Conservation (phyloP, 1,140 invertebrate genomes). For the Pemphigus obesinymphae region DNA sequence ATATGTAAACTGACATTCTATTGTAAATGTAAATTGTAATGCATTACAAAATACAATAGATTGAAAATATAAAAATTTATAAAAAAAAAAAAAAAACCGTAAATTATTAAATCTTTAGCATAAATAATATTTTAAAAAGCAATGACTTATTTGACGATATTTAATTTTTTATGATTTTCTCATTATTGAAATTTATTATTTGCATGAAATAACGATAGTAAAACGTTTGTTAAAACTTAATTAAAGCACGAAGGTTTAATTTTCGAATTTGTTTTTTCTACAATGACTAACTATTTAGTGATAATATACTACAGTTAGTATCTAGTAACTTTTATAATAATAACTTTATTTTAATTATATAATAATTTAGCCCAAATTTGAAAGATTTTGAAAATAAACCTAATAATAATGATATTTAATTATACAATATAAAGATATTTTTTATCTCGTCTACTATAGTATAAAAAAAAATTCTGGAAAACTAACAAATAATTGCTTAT, state of each 20-base stretch:
- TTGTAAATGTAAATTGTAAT: not conserved
- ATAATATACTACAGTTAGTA: no score
- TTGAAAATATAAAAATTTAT: not conserved
- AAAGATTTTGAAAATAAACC: no score
- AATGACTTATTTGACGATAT: not conserved
- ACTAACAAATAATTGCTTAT: no score
- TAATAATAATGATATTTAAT: no score
- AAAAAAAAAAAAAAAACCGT: not conserved
- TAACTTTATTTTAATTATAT: no score
- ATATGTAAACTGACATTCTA: not conserved
- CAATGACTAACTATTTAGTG: no score
- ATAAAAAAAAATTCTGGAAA: no score
- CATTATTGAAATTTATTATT: not conserved
- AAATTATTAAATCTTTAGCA: not conserved
- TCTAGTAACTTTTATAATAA: no score
- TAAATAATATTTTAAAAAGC: not conserved
- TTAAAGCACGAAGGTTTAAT: no score
- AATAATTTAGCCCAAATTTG: no score
- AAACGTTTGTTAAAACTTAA: not conserved
- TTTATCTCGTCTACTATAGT: no score
- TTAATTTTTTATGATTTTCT: not conserved
- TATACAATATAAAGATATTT: no score
- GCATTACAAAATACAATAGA: slow-evolving; percentile 1
- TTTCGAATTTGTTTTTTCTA: not conserved
- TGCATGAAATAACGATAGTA: not conserved